Base-by-base conservation (phyloP, 2,113 vertebrate species). In the Dermatemys mawii region DNA sequence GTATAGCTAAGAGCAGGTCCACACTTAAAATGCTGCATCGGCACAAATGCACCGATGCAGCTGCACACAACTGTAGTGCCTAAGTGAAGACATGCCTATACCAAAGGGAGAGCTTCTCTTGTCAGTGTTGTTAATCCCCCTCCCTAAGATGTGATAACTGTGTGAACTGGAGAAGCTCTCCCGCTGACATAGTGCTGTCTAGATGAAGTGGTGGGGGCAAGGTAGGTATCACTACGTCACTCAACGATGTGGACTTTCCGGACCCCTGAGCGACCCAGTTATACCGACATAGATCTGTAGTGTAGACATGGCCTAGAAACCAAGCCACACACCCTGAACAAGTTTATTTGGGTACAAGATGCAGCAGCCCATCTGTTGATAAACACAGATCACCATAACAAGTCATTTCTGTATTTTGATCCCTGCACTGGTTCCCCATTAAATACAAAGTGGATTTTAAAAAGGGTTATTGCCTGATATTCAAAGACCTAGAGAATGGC, bases 401-500 rank as follows among this genome's bases (percentile, higher is more conserved):
- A 29, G 53, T 0, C 0, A 46, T 57, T 86, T 63, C 80, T 49
- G 12, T 1, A 70, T 29, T 32, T 78, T 70, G 27, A 79, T 83
- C n/a, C 41, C 35, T 75, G 50, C 46, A 73, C 82, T 11, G 22
- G 49, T 17, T 63, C 83, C 83, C 16, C 9, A 49, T 2, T 57
- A 35, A 80, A 35, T 2, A 29, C 3, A 38, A 35, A 82, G 22
- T 12, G 21, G 16, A 63, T 63, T 85, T 54, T 63, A 75, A 63
- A 35, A 32, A 90, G n/a, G 29, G 10, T 38, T 90, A 35, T 4
- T 9, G 54, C 5, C 11, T 55, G 8, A 11, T 75, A 90, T 67
- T n/a, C 41, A 76, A 86, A 83, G 17, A 9, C 19, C 0, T 49
- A 80, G 73, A 6, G 12, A 63, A 67, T 0, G 0, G 50, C 27